Percentiles rank a stretch among this genome's conserved stretches.
phyloP scores from a whole-genome alignment of 2,113 vertebrate species.

The Tinamus guttatus region DNA sequence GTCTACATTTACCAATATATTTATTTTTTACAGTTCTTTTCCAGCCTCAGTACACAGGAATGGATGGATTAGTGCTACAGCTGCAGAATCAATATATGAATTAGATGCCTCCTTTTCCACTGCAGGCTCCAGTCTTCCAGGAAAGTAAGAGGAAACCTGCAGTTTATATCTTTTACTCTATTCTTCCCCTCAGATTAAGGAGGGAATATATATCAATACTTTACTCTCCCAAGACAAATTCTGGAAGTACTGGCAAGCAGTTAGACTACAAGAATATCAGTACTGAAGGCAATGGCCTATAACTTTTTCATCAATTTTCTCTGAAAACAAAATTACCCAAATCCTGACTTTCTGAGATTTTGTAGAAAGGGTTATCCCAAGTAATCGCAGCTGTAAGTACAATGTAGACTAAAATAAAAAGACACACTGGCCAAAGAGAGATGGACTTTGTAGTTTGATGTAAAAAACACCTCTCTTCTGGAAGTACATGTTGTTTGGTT shows the following conservation, averaged over 20 bases:
- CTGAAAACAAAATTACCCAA: not conserved
- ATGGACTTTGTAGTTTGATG: not conserved
- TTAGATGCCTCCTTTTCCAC: not conserved
- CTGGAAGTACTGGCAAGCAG: not conserved
- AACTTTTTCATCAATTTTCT: not conserved
- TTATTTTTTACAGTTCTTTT: not conserved
- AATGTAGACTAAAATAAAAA: not conserved
- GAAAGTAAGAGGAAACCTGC: not conserved
- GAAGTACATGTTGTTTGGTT: not conserved
- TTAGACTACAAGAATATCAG: not conserved
- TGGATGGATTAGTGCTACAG: not conserved
- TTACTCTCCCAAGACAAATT: not conserved
- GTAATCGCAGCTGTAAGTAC: not conserved
- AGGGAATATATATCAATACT: not conserved
- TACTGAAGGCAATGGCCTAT: not conserved
- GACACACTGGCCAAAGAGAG: not conserved
- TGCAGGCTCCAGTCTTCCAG: not conserved
- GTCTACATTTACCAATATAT: fast-evolving
- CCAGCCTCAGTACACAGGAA: not conserved
- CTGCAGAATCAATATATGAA: not conserved
- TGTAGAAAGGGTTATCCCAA: not conserved
- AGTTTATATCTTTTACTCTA: not conserved
- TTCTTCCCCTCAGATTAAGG: not conserved
- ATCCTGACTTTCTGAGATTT: not conserved
- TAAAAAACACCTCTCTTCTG: not conserved